Conservation (phyloP, 2,888 invertebrate species). For the Lasioglossum malachurum region DNA sequence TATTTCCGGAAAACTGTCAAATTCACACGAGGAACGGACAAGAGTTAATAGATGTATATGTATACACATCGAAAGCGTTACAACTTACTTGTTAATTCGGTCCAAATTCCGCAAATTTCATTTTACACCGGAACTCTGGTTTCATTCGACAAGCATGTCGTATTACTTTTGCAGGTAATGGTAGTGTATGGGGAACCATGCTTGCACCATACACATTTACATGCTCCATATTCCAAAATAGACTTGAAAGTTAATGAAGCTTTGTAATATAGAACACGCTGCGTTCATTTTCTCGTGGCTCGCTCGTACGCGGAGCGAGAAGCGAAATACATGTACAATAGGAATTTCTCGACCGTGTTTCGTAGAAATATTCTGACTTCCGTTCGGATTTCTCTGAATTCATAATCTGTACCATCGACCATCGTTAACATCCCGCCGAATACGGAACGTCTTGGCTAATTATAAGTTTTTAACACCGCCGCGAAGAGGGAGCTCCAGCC, state of each 20-base stretch:
- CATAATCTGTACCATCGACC: too few species aligned
- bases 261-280: background rate
- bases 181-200: background rate
- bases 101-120: background rate
- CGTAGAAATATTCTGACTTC: background rate
- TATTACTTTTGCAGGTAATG: background rate
- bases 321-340: background rate
- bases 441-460: background rate
- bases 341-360: background rate
- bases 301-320: background rate
- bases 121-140: background rate
- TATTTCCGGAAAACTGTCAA: too few species aligned
- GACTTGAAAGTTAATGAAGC: background rate
- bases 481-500: background rate
- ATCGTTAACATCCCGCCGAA: background rate
- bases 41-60: too few species aligned
- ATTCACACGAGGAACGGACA: too few species aligned
- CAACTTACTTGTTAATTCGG: too few species aligned
- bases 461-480: background rate
- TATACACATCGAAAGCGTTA: too few species aligned
- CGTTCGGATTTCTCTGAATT: background rate
- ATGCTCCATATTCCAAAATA: constrained; percentile 2
- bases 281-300: background rate
- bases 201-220: background rate
- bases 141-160: background rate